Evolutionary conservation across 2,797 vertebrate genomes (phyloP).

Genomic region (Enteromius radiatus): DNA sequence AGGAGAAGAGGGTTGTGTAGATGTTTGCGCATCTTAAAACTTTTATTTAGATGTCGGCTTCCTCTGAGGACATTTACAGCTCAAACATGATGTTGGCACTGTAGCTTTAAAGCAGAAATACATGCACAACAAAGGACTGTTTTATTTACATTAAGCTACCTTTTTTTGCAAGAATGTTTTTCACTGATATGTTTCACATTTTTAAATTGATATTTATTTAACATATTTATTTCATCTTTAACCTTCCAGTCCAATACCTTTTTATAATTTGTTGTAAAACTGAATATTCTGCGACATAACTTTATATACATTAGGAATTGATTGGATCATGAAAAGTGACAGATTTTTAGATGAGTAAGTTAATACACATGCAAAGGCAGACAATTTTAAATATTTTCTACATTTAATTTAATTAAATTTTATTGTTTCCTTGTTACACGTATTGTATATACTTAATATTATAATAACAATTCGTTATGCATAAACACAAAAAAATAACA

Average conservation of each 20-base stretch:
- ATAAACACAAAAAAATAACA: no score
- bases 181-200: not conserved
- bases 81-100: not conserved
- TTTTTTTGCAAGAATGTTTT: not conserved
- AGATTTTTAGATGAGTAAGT: no score
- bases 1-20: conserved; percentile 6
- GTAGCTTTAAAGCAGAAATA: not conserved
- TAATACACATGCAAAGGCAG: not conserved
- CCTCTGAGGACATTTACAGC: conserved; percentile 18
- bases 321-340: not conserved
- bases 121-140: not conserved
- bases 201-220: no score
- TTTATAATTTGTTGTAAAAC: not conserved
- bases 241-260: no score
- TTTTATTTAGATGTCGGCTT: conserved; percentile 1
- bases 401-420: no score
- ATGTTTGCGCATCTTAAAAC: not conserved
- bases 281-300: not conserved
- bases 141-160: not conserved
- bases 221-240: no score
- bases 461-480: no score
- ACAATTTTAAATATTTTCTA: no score
- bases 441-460: no score
- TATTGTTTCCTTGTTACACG: no score
- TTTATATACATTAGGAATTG: not conserved